These are phyloP conservation scores for Erynnis tages DNA, from an alignment of 2,888 invertebrate species.

Conservation along the genomic window DNA sequence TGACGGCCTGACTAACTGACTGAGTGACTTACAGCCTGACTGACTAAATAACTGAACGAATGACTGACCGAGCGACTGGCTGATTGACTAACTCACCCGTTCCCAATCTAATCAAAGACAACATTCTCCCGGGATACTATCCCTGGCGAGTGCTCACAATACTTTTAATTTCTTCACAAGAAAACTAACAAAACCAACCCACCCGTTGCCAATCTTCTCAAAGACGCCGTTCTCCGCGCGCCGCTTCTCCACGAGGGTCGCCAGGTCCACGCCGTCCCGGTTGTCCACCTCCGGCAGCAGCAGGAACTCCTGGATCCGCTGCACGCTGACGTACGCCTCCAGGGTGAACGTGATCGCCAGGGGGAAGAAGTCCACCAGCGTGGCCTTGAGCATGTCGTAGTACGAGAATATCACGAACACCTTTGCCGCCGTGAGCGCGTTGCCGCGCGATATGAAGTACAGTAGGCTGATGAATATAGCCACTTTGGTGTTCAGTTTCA, in stretches of 20 bases:
- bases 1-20: too few relatives aligned
- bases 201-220: conserved; percentile 75
- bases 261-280: conserved; percentile 60
- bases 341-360: conserved; percentile 88
- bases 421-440: conserved; percentile 87
- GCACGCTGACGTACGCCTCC: conserved; percentile 88
- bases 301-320: conserved; percentile 85
- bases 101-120: too few relatives aligned
- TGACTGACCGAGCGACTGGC: too few relatives aligned
- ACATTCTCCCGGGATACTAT: too few relatives aligned
- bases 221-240: conserved; percentile 54
- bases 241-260: conserved; percentile 53
- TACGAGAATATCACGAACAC: conserved; percentile 90
- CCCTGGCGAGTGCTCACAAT: too few relatives aligned
- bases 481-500: conserved; percentile 89
- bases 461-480: conserved; percentile 89
- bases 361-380: conserved; percentile 91
- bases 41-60: too few relatives aligned
- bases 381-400: conserved; percentile 89
- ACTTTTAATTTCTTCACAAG: too few relatives aligned
- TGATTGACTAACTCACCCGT: too few relatives aligned
- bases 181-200: conserved; percentile 36
- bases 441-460: conserved; percentile 83
- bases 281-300: conserved; percentile 64
- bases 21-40: too few relatives aligned